Evolutionary conservation across 2,888 invertebrate genomes (phyloP).

Genomic region (Drosophila rubida): DNA sequence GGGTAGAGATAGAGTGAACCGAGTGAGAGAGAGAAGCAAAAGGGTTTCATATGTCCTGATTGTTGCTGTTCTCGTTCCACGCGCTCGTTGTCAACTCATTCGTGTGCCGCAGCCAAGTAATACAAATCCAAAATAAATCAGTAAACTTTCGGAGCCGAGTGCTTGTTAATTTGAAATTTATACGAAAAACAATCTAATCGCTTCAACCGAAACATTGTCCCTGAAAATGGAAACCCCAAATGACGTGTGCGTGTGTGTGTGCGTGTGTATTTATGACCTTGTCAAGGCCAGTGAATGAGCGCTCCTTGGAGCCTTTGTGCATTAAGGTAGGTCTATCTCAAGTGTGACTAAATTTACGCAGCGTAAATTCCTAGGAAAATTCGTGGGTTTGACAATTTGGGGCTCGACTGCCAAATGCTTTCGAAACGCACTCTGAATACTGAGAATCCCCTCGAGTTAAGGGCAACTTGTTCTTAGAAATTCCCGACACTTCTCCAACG

Average conservation of each 20-base stretch:
- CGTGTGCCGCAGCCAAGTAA: slow-evolving; percentile 46
- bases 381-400: background rate
- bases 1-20: slow-evolving; percentile 14
- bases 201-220: slow-evolving; percentile 55
- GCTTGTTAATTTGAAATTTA: slow-evolving; percentile 81
- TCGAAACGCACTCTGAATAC: background rate
- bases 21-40: slow-evolving; percentile 25
- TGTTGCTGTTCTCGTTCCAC: slow-evolving; percentile 37
- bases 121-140: slow-evolving; percentile 78
- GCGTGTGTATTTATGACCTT: slow-evolving; percentile 55
- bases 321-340: slow-evolving; percentile 58
- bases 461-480: background rate
- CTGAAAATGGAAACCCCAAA: slow-evolving; percentile 30
- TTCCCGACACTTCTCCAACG: background rate
- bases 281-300: slow-evolving; percentile 41
- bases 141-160: slow-evolving; percentile 68
- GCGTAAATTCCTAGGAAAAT: background rate
- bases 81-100: slow-evolving; percentile 46
- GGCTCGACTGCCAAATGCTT: no score
- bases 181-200: slow-evolving; percentile 79
- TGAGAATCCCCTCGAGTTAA: background rate
- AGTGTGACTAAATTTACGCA: slow-evolving; percentile 5
- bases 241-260: slow-evolving; percentile 16
- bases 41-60: slow-evolving; percentile 68
- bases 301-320: slow-evolving; percentile 6